Evolutionary conservation across 2,113 vertebrate species (phyloP).

Genomic region (Athene cunicularia): DNA sequence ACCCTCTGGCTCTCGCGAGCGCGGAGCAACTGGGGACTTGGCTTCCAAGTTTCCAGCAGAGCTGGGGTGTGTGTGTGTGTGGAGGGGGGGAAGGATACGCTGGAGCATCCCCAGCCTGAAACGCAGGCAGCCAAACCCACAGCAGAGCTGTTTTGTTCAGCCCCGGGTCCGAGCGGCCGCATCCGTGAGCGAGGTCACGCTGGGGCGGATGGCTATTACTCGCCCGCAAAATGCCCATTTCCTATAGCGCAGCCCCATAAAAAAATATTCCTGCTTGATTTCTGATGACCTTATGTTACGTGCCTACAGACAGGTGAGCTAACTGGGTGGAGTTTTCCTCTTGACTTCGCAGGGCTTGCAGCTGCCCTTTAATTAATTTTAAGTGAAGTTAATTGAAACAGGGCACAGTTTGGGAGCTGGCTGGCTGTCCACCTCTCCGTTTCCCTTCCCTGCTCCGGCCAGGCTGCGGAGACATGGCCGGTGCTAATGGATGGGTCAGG

Average conservation of each 20-base stretch:
- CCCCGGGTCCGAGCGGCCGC: background rate
- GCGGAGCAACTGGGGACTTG: fast-evolving
- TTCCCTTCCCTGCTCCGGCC: background rate
- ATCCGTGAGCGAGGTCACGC: background rate
- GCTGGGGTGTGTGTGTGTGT: too few relatives aligned
- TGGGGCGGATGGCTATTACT: background rate
- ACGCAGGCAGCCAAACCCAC: background rate
- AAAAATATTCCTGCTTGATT: fast-evolving
- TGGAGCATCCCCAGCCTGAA: background rate
- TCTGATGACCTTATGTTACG: background rate
- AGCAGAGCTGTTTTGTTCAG: background rate
- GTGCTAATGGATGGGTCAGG: fast-evolving
- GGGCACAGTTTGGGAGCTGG: background rate
- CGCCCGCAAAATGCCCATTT: constrained; percentile 22
- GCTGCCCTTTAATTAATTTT: constrained; percentile 64
- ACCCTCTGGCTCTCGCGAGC: fast-evolving
- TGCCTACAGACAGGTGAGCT: constrained; percentile 54
- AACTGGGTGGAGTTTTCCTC: constrained; percentile 30
- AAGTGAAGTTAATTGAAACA: constrained; percentile 41
- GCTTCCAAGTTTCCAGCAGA: background rate
- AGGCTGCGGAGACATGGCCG: fast-evolving
- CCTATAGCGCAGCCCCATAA: background rate
- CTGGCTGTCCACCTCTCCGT: background rate
- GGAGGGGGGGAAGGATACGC: background rate
- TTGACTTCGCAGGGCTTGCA: background rate